A percentile compares a stretch with the other conserved stretches of the same genome.
Conservation (phyloP, 2,113 vertebrate species). For the Proterorhinus semilunaris region DNA sequence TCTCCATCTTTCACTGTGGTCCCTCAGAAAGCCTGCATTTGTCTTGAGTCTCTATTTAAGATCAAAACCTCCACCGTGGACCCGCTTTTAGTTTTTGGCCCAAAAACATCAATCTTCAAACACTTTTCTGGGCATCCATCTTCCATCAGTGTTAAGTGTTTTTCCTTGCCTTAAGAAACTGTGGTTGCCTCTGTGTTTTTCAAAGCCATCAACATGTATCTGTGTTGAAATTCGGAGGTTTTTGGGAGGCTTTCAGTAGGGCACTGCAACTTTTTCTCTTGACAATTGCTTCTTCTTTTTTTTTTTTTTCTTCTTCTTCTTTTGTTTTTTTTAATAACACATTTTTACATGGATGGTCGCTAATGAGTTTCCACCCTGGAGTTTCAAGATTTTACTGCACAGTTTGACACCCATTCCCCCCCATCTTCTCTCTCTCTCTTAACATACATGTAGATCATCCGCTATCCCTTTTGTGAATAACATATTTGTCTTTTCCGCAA, state of each 20-base stretch:
- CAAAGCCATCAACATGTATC: slow-evolving; percentile 9
- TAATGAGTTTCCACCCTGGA: slow-evolving; percentile 18
- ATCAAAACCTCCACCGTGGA: slow-evolving; percentile 11
- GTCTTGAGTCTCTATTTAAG: slow-evolving; percentile 23
- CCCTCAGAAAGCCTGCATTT: slow-evolving; percentile 20
- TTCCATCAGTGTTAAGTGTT: neutral
- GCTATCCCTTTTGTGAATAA: neutral
- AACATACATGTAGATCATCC: neutral
- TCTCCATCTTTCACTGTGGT: slow-evolving; percentile 24
- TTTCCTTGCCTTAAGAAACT: neutral
- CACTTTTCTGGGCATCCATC: slow-evolving; percentile 1
- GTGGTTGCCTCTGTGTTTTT: slow-evolving; percentile 2
- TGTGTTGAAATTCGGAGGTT: neutral
- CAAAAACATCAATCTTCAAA: slow-evolving; percentile 16
- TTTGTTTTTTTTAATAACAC: slow-evolving; percentile 11
- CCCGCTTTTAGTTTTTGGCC: slow-evolving; percentile 16
- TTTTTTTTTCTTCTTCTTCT: slow-evolving; percentile 23
- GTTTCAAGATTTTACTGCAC: slow-evolving; percentile 3
- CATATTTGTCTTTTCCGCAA: slow-evolving; percentile 10
- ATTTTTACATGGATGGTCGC: slow-evolving; percentile 21
- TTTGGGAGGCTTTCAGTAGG: neutral
- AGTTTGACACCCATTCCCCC: slow-evolving; percentile 10
- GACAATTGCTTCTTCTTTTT: slow-evolving; percentile 12
- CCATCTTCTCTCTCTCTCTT: neutral
- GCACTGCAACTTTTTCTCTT: neutral